Percentiles rank a stretch among this genome's conserved stretches.
Evolutionary conservation across 2,113 vertebrate species (phyloP).

Genomic region (Micromys minutus): DNA sequence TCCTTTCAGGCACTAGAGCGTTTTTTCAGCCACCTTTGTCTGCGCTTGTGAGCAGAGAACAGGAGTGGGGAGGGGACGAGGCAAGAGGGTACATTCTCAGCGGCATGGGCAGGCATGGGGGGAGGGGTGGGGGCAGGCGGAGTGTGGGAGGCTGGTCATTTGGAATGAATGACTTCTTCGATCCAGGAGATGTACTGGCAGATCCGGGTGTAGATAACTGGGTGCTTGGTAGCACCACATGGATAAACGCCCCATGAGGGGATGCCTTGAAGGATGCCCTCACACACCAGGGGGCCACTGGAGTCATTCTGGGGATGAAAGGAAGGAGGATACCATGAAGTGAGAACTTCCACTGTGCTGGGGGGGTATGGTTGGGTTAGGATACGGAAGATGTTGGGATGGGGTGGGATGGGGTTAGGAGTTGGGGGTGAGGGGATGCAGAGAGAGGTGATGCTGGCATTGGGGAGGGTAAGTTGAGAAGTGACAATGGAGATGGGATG

Average conservation of each 20-base stretch:
- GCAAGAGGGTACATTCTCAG: neutral
- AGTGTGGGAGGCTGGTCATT: neutral
- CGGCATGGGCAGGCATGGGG: accelerated
- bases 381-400: neutral
- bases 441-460: no score
- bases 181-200: conserved; percentile 77
- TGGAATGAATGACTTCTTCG: conserved; percentile 55
- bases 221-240: conserved; percentile 66
- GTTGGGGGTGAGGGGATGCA: neutral
- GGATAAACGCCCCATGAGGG: conserved; percentile 76
- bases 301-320: conserved; percentile 74
- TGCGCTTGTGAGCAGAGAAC: neutral
- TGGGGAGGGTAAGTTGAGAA: neutral
- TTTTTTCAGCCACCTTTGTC: neutral
- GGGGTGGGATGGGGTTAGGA: neutral
- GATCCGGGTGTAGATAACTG: conserved; percentile 74
- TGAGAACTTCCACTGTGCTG: neutral
- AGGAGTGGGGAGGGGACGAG: neutral
- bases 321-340: neutral
- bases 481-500: accelerated
- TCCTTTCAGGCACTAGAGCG: neutral
- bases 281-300: conserved; percentile 77
- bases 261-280: conserved; percentile 68
- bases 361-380: neutral
- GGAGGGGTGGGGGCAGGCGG: neutral